These are phyloP conservation scores for Lonchura striata DNA, from an alignment of 2,113 vertebrate genomes.

Conservation along the genomic window DNA sequence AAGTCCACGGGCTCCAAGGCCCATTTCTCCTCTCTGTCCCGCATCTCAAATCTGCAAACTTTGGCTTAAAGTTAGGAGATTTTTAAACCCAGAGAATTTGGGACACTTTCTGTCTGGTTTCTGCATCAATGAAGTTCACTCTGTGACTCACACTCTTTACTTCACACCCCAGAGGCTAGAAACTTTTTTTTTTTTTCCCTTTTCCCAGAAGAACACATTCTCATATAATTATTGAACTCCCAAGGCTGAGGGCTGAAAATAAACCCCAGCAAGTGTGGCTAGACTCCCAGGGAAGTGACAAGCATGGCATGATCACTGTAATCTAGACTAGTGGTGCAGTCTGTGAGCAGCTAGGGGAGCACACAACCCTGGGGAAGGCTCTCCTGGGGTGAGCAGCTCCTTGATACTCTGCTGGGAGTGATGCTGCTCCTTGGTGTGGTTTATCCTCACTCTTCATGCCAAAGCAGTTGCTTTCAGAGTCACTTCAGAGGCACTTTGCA, in stretches of 20 bases:
- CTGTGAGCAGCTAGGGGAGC: background rate
- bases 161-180: constrained; percentile 56
- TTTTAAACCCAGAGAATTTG: constrained; percentile 6
- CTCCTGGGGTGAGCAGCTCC: background rate
- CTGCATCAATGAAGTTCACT: constrained; percentile 53
- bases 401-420: background rate
- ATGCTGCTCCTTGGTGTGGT: background rate
- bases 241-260: constrained; percentile 52
- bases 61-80: background rate
- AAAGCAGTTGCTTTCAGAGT: background rate
- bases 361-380: background rate
- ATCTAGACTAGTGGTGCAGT: background rate
- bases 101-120: constrained; percentile 44
- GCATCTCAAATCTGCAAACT: background rate
- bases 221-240: constrained; percentile 50
- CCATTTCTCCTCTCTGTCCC: background rate
- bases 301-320: constrained; percentile 23
- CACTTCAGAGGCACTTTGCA: constrained; percentile 12
- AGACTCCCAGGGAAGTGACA: constrained; percentile 48
- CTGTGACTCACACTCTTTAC: constrained; percentile 57
- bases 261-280: constrained; percentile 44
- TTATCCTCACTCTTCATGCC: background rate
- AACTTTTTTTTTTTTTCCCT: background rate
- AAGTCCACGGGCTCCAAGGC: background rate
- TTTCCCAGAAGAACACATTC: background rate